Base-by-base conservation (phyloP, 2,888 invertebrate species). In the Candidula unifasciata region DNA sequence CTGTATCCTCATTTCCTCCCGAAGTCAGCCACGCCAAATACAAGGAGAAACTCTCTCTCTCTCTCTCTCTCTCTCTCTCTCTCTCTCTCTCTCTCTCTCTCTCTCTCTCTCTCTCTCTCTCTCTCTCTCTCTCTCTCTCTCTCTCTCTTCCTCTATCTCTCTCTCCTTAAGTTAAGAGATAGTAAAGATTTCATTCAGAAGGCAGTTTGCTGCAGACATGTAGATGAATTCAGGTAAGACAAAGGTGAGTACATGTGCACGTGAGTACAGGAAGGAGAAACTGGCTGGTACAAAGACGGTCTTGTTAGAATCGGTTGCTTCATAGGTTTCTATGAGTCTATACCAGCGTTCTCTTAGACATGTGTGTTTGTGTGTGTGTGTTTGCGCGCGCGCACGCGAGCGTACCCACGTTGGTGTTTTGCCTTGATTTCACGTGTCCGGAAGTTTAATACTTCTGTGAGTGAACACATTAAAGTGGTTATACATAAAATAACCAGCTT, bases 111-210 rank as follows among this genome's bases (percentile, higher is more conserved):
- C 74, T 16, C 52, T 44, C 30, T 24, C 44, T n/a, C 21, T 24
- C 60, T 60, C 60, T n/a, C 21, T n/a, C 60, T 60, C n/a, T n/a
- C n/a, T n/a, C 60, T 60, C 60, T 60, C n/a, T 60, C n/a, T 60
- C n/a, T 60, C n/a, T 60, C n/a, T 60, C n/a, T 21, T 16, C 21
- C 21, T n/a, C n/a, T 60, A 5, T 60, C n/a, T n/a, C 60, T 60
- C 60, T 27, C 13, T 0, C 68, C 16, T 5, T 52, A 24, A 54
- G 30, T 30, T 54, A 30, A 1, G 30, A 10, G 21, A 30, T 30
- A 3, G 3, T n/a, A 54, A 54, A n/a, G 52, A 54, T 74, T 54
- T 74, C 30, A 21, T 30, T 54, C 18, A 54, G 74, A 54, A 74
- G 74, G 52, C 52, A 1, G 24, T 54, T 18, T 18, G 8, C 27